Evolutionary conservation across 2,113 vertebrate species (phyloP).

Genomic region (Osmerus eperlanus): DNA sequence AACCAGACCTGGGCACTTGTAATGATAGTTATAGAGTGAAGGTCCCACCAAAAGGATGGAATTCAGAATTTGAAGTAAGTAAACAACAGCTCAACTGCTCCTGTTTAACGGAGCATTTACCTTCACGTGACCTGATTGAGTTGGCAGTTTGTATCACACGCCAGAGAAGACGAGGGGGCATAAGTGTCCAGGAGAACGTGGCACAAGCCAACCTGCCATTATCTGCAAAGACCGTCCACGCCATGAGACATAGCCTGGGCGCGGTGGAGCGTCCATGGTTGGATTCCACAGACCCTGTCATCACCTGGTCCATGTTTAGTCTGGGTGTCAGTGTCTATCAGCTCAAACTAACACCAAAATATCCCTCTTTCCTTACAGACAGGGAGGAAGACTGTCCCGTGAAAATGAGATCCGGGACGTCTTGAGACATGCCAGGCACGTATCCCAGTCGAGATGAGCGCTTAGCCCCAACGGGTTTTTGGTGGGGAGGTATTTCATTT

Average conservation of each 20-base stretch:
- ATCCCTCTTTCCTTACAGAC: slow-evolving; percentile 23
- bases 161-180: too few species aligned
- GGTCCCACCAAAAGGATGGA: too few species aligned
- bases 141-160: too few species aligned
- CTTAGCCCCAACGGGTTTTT: background rate
- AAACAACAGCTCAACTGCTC: too few species aligned
- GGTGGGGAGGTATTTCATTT: background rate
- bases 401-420: slow-evolving; percentile 23
- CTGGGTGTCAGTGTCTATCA: slow-evolving; percentile 64
- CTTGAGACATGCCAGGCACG: background rate
- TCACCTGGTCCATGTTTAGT: slow-evolving; percentile 65
- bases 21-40: too few species aligned
- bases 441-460: background rate
- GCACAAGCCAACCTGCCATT: too few species aligned
- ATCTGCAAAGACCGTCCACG: background rate
- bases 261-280: slow-evolving; percentile 21
- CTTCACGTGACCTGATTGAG: too few species aligned
- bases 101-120: too few species aligned
- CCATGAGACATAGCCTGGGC: slow-evolving; percentile 37
- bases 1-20: too few species aligned
- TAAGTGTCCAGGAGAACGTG: too few species aligned
- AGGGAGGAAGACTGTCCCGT: slow-evolving; percentile 14
- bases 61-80: too few species aligned
- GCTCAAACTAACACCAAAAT: slow-evolving; percentile 41
- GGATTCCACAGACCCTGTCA: slow-evolving; percentile 58